These are phyloP conservation scores for Frankliniella intonsa DNA, from an alignment of 2,888 invertebrate genomes.

Conservation along the genomic window DNA sequence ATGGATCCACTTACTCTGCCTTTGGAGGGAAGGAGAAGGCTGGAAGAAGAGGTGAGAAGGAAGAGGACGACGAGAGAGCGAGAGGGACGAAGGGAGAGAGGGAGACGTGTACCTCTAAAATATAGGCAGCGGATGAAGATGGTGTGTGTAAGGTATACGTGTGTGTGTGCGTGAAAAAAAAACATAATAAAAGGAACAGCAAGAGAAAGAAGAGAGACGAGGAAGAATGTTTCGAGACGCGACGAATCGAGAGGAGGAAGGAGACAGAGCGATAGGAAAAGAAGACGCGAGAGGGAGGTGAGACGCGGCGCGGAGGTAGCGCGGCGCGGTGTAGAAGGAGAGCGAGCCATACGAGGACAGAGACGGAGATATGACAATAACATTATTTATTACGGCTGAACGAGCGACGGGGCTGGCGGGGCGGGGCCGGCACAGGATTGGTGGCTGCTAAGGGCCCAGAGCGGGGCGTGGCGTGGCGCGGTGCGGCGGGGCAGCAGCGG, in stretches of 20 bases:
- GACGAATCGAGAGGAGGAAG: background rate
- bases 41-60: background rate
- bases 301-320: background rate
- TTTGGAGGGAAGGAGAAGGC: background rate
- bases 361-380: slow-evolving; percentile 18
- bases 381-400: slow-evolving; percentile 18
- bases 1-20: slow-evolving; percentile 8
- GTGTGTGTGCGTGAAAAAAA: background rate
- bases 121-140: background rate
- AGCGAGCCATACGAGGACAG: background rate
- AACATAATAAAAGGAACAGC: background rate
- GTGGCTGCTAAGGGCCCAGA: too few relatives aligned
- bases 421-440: background rate
- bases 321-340: background rate
- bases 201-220: background rate
- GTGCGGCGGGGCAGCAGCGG: background rate
- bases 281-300: background rate
- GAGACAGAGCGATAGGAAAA: background rate
- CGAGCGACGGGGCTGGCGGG: background rate
- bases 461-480: background rate
- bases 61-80: background rate
- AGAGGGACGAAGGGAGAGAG: background rate
- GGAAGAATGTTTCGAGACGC: background rate
- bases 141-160: background rate
- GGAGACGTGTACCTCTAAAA: slow-evolving; percentile 6